Evolutionary conservation across 2,113 vertebrate species (phyloP).

Genomic region (Otus sunia): DNA sequence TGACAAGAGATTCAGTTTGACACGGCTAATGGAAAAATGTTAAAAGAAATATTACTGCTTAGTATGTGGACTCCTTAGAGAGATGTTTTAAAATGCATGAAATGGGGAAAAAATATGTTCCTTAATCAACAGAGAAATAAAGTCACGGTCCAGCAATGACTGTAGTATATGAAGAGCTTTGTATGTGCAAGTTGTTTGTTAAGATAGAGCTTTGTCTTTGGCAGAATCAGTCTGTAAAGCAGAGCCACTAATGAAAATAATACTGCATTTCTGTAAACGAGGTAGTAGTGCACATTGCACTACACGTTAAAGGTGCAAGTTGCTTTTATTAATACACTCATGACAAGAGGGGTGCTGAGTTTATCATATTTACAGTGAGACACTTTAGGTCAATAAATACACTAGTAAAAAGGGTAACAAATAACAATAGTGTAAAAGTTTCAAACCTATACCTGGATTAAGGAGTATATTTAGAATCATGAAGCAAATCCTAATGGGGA

Average conservation of each 20-base stretch:
- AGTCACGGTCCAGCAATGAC: not conserved
- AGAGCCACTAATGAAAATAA: not conserved
- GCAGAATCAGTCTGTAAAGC: not conserved
- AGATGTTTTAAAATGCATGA: constrained; percentile 16
- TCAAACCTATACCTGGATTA: not conserved
- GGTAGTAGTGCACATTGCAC: not conserved
- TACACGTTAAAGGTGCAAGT: rapidly evolving
- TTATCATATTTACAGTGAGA: not conserved
- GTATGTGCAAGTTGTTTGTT: not conserved
- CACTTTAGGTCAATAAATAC: not conserved
- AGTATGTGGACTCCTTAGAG: not conserved
- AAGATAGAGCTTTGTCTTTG: not conserved
- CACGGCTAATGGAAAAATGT: constrained; percentile 19
- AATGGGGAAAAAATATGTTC: not conserved
- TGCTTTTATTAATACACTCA: not conserved
- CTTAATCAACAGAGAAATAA: not conserved
- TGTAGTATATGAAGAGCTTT: not conserved
- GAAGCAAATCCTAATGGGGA: not conserved
- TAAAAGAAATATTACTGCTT: constrained; percentile 15
- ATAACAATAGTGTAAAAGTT: not conserved
- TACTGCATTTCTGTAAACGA: not conserved
- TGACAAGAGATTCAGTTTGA: not conserved
- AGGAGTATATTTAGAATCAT: not conserved
- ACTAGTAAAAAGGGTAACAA: not conserved
- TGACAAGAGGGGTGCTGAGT: not conserved